These are phyloP conservation scores for Invenusta paracnida DNA, from an alignment of 2,888 invertebrate genomes.

Conservation along the genomic window DNA sequence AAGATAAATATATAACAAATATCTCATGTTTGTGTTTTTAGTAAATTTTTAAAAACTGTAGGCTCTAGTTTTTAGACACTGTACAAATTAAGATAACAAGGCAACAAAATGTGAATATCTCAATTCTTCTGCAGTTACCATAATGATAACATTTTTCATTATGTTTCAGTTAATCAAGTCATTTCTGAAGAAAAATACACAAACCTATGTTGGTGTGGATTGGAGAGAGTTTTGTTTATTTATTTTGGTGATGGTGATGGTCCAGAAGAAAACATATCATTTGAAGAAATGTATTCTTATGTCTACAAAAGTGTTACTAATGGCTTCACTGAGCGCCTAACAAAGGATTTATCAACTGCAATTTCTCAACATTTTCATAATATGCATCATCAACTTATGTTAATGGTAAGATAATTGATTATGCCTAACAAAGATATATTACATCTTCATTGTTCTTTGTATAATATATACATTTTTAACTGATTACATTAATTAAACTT, in stretches of 20 bases:
- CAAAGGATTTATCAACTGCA: neutral
- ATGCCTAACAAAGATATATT: too few species aligned
- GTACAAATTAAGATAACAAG: too few species aligned
- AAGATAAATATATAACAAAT: too few species aligned
- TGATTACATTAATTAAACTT: too few species aligned
- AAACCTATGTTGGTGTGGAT: neutral
- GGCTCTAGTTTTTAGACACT: too few species aligned
- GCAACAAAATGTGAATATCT: too few species aligned
- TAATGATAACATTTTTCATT: too few species aligned
- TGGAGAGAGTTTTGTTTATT: neutral
- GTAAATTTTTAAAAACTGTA: too few species aligned
- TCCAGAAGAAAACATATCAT: neutral
- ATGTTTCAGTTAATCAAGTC: constrained; percentile 6
- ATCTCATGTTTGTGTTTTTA: too few species aligned
- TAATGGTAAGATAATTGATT: constrained; percentile 29
- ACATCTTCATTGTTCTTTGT: too few species aligned
- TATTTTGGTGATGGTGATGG: neutral
- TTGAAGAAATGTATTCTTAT: constrained; percentile 22
- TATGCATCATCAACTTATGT: neutral
- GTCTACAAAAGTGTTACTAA: constrained; percentile 1
- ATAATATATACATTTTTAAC: too few species aligned
- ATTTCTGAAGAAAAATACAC: constrained; percentile 18
- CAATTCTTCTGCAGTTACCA: too few species aligned
- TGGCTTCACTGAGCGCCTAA: neutral
- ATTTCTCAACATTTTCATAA: constrained; percentile 6